These are phyloP conservation scores for Cantharis nigra DNA, from an alignment of 2,888 invertebrate species.

Conservation along the genomic window DNA sequence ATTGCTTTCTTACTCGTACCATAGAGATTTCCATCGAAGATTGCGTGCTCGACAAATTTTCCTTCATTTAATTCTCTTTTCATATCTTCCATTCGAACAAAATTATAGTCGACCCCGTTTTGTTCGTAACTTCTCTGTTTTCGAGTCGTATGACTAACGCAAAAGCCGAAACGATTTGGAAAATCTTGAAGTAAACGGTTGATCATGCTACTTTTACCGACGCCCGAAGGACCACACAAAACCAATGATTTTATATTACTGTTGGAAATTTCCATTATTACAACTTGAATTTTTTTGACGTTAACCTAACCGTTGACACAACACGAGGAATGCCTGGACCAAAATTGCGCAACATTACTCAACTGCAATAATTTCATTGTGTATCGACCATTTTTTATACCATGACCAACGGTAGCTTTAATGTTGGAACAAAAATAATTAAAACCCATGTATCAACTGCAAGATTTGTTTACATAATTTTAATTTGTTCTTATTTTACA, in stretches of 20 bases:
- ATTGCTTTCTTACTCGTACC: constrained; percentile 94
- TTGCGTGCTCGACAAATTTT: constrained; percentile 90
- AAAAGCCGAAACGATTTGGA: constrained; percentile 89
- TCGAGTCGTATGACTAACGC: constrained; percentile 91
- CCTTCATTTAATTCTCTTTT: constrained; percentile 71
- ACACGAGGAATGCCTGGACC: not conserved
- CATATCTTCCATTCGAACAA: constrained; percentile 80
- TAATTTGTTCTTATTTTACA: not conserved
- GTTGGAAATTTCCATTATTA: not conserved
- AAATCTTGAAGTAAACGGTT: constrained; percentile 84
- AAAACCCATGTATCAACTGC: not conserved
- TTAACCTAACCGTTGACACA: not conserved
- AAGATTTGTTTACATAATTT: not conserved
- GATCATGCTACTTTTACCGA: constrained; percentile 93
- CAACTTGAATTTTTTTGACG: not conserved
- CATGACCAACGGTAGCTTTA: not conserved
- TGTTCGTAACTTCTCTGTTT: constrained; percentile 76
- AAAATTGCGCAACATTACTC: not conserved
- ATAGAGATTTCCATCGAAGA: constrained; percentile 92
- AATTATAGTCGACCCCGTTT: constrained; percentile 85
- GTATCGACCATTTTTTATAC: not conserved
- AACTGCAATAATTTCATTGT: too few species aligned
- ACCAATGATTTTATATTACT: constrained; percentile 75
- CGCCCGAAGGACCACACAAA: constrained; percentile 93
- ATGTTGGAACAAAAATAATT: not conserved